Base-by-base conservation (phyloP, 2,113 vertebrate genomes). In the Hyperopisus bebe region DNA sequence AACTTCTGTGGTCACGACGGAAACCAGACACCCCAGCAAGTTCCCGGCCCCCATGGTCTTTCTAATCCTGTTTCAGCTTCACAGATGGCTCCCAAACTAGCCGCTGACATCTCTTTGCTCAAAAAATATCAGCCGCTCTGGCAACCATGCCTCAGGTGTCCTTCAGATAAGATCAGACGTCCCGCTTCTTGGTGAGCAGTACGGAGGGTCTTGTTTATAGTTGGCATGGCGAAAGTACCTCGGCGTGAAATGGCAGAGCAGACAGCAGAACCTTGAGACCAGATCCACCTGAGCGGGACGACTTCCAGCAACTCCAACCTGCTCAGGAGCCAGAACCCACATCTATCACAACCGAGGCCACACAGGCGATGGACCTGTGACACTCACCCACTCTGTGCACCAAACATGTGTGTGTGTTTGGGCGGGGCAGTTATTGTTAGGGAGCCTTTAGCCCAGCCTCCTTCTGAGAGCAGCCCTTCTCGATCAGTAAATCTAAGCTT, bases 1-100 rank as follows among this genome's bases (percentile, higher is more conserved):
- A 55, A 62, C 48, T 53, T 39, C 86, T 87, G 86, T 55, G 84
- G 82, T 46, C 82, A 84, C 82, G 46, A 84, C 82, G 82, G 35
- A 80, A 80, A 80, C 31, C 4, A 80, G 35, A 80, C 74, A 80
- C 31, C 74, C 74, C 74, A 80, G 35, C 74, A 42, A 80, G 74
- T 80, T 80, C 74, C 74, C 74, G 17, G 31, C 74, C 39, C 83
- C 46, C n/a, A 50, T 5, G 24, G 83, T 86, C 24, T 47, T 50
- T 47, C 83, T 86, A 86, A 86, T 86, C 50, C 86, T 53, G 27
- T 53, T 87, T 80, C 86, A 9, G 9, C 39, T 50, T 87, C 86
- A 39, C 86, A 80, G 86, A 51, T 55, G 50, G 86, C 51, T 53
- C n/a, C 44, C n/a, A 86, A 47, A 86, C n/a, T 50, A 3, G 46